Conservation (phyloP, 1,140 invertebrate genomes). For the Diachasmimorpha longicaudata region DNA sequence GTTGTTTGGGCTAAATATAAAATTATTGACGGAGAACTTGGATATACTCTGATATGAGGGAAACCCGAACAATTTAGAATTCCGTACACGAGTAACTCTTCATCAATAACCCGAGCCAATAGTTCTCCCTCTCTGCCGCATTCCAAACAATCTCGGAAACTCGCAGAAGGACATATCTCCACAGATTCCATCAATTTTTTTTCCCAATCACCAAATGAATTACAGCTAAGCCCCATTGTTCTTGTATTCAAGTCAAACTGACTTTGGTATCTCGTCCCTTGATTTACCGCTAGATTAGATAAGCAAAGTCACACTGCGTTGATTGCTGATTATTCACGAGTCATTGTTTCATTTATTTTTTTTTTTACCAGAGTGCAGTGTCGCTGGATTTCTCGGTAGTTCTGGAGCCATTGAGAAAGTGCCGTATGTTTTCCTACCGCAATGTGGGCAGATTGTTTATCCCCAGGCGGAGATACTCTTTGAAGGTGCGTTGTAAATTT, state of each 20-base stretch:
- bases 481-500: slow-evolving; percentile 68
- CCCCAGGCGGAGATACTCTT: slow-evolving; percentile 84
- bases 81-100: no score
- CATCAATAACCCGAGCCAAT: no score
- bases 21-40: no score
- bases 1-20: no score
- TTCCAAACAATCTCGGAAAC: background rate
- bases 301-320: background rate
- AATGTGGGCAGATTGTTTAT: slow-evolving; percentile 84
- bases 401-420: slow-evolving; percentile 76
- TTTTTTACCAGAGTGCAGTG: slow-evolving; percentile 73
- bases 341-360: background rate
- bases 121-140: background rate
- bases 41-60: no score
- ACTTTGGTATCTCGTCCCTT: background rate
- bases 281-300: slow-evolving; percentile 11
- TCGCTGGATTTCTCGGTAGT: slow-evolving; percentile 79
- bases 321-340: background rate
- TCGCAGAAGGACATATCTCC: background rate
- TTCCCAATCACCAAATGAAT: background rate
- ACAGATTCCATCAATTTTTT: background rate
- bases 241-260: background rate
- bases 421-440: slow-evolving; percentile 83
- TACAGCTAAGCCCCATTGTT: background rate
- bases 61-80: no score